These are phyloP conservation scores for Triops cancriformis DNA, from an alignment of 1,140 invertebrate genomes.

Conservation along the genomic window DNA sequence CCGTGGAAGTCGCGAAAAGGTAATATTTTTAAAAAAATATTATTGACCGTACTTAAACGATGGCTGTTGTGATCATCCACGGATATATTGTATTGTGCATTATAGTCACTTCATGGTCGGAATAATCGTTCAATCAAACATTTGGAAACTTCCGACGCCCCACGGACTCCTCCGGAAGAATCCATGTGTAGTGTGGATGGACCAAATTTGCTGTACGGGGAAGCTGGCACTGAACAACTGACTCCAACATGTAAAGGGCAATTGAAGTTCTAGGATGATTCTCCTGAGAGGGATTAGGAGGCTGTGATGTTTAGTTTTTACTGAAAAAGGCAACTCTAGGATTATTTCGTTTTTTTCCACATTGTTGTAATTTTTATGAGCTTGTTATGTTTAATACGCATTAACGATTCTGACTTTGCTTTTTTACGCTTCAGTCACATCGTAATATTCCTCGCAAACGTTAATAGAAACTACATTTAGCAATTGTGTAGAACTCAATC, in stretches of 20 bases:
- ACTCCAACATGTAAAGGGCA: neutral
- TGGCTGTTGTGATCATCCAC: neutral
- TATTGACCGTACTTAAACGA: neutral
- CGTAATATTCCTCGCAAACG: too few species aligned
- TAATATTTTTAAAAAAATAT: neutral
- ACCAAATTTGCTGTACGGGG: constrained; percentile 39
- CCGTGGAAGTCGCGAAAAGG: constrained; percentile 9
- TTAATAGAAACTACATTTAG: too few species aligned
- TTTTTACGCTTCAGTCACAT: too few species aligned
- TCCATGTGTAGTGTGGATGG: constrained; percentile 66
- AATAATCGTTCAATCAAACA: constrained; percentile 28
- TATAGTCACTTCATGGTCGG: constrained; percentile 29
- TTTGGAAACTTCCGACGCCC: constrained; percentile 22
- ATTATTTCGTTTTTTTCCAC: too few species aligned
- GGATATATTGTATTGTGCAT: neutral
- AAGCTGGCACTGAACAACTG: neutral
- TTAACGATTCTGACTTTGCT: too few species aligned
- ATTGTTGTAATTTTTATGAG: too few species aligned
- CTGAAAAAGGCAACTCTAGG: too few species aligned
- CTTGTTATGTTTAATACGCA: too few species aligned
- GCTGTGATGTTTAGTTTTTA: too few species aligned
- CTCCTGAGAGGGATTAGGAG: neutral
- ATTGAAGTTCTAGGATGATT: neutral
- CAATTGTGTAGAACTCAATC: too few species aligned
- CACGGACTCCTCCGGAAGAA: constrained; percentile 46